Conservation (phyloP, 2,888 invertebrate genomes). For the Opisthograptis luteolata region DNA sequence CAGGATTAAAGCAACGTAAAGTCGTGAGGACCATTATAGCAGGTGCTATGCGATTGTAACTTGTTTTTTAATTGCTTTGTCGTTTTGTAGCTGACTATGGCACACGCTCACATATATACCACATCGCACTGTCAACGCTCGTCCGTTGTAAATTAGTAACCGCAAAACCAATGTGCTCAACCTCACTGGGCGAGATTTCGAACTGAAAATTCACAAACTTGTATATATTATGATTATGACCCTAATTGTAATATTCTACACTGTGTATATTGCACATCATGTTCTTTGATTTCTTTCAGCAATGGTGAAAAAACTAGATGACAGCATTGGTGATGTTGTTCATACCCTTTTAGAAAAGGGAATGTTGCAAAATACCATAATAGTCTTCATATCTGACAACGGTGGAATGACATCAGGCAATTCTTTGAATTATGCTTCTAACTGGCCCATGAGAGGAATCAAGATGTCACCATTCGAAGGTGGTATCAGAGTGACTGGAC, state of each 20-base stretch:
- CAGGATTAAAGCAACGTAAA: no score
- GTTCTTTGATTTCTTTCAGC: no score
- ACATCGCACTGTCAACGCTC: constrained; percentile 3
- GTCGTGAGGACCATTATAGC: no score
- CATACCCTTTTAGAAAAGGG: constrained; percentile 86
- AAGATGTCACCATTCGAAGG: constrained; percentile 94
- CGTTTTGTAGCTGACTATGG: constrained; percentile 13
- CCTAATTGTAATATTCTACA: no score
- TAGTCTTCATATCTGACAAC: constrained; percentile 95
- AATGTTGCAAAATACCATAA: constrained; percentile 91
- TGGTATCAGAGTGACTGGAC: constrained; percentile 89
- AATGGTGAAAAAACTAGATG: constrained; percentile 93
- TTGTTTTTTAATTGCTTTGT: no score
- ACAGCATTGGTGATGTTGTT: constrained; percentile 91
- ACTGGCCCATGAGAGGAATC: constrained; percentile 90
- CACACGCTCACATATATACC: constrained; percentile 3
- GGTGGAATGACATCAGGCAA: constrained; percentile 91
- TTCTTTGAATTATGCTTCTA: constrained; percentile 89
- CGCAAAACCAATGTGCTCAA: constrained; percentile 28
- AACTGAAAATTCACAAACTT: constrained; percentile 14
- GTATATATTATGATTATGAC: constrained; percentile 7
- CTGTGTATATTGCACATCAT: no score
- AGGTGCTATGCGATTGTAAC: no score
- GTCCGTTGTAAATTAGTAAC: constrained; percentile 34
- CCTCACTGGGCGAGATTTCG: constrained; percentile 22